Evolutionary conservation across 2,113 vertebrate genomes (phyloP), one percentile per base, ranked within the genome.

Genomic region (Haemorhous mexicanus): DNA sequence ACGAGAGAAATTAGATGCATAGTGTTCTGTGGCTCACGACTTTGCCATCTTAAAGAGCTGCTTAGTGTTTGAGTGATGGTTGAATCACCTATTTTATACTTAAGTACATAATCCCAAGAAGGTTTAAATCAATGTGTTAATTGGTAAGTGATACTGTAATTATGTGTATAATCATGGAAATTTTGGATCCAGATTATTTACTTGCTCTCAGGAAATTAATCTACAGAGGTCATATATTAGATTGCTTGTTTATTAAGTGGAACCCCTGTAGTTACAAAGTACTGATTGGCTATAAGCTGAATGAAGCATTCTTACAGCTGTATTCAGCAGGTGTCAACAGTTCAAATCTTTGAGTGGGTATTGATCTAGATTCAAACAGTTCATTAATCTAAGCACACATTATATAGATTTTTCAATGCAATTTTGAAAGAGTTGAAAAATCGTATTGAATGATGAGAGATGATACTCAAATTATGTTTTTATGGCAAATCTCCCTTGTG

Each of bases 351-450:
- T 87, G 94, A 98, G 98, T 97, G 95, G 12, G 81, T 98, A 98
- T 98, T 97, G 98, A 98, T 98, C 97, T 90, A 73, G 87, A 97
- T 97, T 98, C 98, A 98, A 98, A 98, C 97, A 98, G 97, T 98
- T 98, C 98, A 98, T 98, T 98, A 98, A 98, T 98, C 98, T 98
- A 98, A 98, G 97, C 96, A 95, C 97, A 98, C 96, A 96, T 98
- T 98, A 98, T 98, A 98, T 98, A 94, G 98, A 98, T 98, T 98
- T 98, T 98, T 97, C 98, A 97, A 96, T 98, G 97, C 96, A 97
- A 95, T 98, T 98, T 97, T 97, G 97, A 97, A 96, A 97, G 96
- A 96, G 89, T 95, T 98, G 98, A 98, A 98, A 98, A 98, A 98
- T 98, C 73, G 67, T 97, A 97, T 98, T 98, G 97, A 98, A 96